phyloP scores from a whole-genome alignment of 2,888 invertebrate species.

The Marronus borbonicus region DNA sequence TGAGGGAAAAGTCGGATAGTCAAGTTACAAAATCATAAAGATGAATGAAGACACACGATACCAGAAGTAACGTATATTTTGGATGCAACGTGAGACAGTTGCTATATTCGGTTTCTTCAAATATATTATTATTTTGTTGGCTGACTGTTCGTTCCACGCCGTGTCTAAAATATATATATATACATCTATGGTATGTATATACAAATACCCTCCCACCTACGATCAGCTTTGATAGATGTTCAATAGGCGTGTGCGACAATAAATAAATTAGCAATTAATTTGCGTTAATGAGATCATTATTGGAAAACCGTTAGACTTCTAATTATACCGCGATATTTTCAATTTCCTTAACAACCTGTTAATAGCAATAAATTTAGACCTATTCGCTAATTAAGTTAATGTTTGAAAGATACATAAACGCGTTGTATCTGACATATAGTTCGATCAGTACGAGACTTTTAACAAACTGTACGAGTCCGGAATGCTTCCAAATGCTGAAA shows the following conservation, averaged over 20 bases:
- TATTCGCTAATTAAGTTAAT: not conserved
- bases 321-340: conserved; percentile 28
- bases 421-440: no score
- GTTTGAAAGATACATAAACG: no score
- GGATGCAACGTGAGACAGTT: conserved; percentile 55
- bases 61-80: conserved; percentile 55
- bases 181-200: not conserved
- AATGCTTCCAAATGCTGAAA: no score
- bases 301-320: conserved; percentile 37
- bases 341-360: conserved; percentile 37
- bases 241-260: conserved; percentile 32
- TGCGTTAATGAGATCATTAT: conserved; percentile 43
- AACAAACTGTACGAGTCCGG: no score
- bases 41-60: conserved; percentile 58
- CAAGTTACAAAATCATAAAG: conserved; percentile 56
- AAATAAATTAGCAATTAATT: conserved; percentile 44
- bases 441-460: no score
- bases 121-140: conserved; percentile 42
- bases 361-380: conserved; percentile 22
- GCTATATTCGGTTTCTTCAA: conserved; percentile 48
- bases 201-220: conserved; percentile 1
- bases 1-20: conserved; percentile 53
- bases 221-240: conserved; percentile 29
- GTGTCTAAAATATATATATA: conserved; percentile 26
- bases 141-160: conserved; percentile 26